Evolutionary conservation across 2,113 vertebrate species (phyloP), one percentile per base, ranked within the genome.

Genomic region (Eidolon helvum): DNA sequence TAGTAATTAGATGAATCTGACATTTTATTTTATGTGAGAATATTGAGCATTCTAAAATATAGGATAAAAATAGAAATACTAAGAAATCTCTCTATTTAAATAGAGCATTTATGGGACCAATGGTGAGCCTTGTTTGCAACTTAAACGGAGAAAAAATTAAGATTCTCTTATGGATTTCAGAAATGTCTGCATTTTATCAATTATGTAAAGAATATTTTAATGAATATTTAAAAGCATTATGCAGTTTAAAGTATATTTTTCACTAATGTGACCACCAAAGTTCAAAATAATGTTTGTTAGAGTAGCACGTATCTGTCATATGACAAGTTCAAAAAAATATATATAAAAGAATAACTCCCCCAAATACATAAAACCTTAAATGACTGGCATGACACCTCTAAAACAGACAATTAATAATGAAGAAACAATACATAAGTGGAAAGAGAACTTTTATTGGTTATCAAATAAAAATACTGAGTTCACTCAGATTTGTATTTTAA

Each of bases 401-500:
- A 84, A 94, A 93, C 30, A 88, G n/a, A 79, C 33, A 74, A 79
- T 93, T 28, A 87, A 78, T 91, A 84, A 77, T 71, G 40, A 84
- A 97, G 53, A 82, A 87, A 63, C 2, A 91, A 74, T 16, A 77
- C 7, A 18, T 66, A 84, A 95, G 22, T 95, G 53, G 38, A 87
- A 94, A 96, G 96, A 66, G n/a, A 40, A 75, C 50, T 96, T 94
- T 55, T 66, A 95, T 92, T 74, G 90, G 28, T 24, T 38, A 45
- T 16, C 38, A 55, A 57, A 71, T 74, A 95, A 96, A 97, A 96
- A 75, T 61, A 61, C n/a, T 87, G 79, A 33, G 45, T 82, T 94
- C 69, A 95, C 26, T 66, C 7, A 91, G 59, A 19, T 92, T 87
- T 63, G 43, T 85, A 91, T 94, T 96, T 87, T 92, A 88, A 96